Evolutionary conservation across 2,888 invertebrate genomes (phyloP), one percentile per base, ranked within the genome.

Genomic region (Cephus sareptanus): DNA sequence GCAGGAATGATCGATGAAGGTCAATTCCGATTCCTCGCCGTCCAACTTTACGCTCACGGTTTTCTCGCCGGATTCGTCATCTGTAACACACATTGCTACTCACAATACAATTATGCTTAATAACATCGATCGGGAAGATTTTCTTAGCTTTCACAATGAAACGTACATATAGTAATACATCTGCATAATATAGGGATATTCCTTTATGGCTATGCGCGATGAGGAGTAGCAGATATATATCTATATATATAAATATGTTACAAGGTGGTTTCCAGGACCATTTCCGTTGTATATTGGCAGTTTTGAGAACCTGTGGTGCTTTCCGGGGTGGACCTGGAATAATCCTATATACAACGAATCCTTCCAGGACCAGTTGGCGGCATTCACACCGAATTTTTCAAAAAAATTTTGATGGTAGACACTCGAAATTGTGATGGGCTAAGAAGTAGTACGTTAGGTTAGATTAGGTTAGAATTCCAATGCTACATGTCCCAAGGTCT

Each of bases 51-150:
- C 95, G n/a, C 96, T 97, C 35, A 98, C 97, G 0, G 96, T 96
- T 90, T 97, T 96, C 92, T 97, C 97, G 0, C 97, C 97, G 86
- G 97, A 97, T 92, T 97, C 97, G 89, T 97, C 97, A 93, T 97
- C 97, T 97, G 94, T 83, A 95, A 95, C 82, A 87, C 75, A 82
- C 33, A 77, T 73, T 68, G 70, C 75, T 81, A 70, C 76, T 81
- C 76, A 79, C 80, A 76, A 81, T 81, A 76, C 79, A 77, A 77
- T 33, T 34, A 76, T 73, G 76, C 79, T 79, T 74, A 68, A 56
- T 31, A 31, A 34, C 12, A 34, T 23, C 33, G 71, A 71, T 23
- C 31, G 71, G 2, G 3, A 56, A 56, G 23, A 6, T 56, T 23
- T 56, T 9, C 9, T 23, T 6, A 9, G 23, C 2, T 56, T 2